phyloP scores from a whole-genome alignment of 2,797 vertebrate species.

The Serranus cabrilla region DNA sequence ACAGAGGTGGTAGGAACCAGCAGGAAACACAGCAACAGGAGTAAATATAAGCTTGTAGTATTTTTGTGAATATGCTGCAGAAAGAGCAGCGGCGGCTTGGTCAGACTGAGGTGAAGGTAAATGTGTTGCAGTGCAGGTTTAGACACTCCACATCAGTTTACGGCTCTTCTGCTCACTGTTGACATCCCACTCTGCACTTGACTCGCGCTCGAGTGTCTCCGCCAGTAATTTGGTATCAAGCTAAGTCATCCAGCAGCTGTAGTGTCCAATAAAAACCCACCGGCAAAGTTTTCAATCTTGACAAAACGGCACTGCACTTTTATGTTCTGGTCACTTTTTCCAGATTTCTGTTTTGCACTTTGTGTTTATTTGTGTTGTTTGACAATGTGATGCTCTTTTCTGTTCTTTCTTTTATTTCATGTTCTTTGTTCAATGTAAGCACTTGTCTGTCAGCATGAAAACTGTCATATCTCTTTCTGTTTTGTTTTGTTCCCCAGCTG shows the following conservation, averaged over 20 bases:
- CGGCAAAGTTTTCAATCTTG: conserved; percentile 28
- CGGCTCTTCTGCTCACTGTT: conserved; percentile 26
- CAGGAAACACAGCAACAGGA: not conserved
- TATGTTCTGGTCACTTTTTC: conserved; percentile 41
- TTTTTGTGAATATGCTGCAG: not conserved
- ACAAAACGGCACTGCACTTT: conserved; percentile 67
- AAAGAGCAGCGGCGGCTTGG: conserved; percentile 16
- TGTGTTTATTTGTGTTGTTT: conserved; percentile 80
- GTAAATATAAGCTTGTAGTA: not conserved
- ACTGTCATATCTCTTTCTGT: conserved; percentile 75
- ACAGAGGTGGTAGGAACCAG: not conserved
- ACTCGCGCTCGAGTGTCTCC: conserved; percentile 34
- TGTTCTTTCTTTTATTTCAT: conserved; percentile 50
- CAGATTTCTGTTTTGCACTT: conserved; percentile 55
- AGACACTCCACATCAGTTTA: conserved; percentile 31
- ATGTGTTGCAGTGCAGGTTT: conserved; percentile 29
- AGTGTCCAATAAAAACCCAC: not conserved
- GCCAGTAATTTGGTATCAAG: conserved; percentile 31
- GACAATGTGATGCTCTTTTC: conserved; percentile 37
- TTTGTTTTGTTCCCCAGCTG: conserved; percentile 73
- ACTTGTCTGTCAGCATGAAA: conserved; percentile 86
- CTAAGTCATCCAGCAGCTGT: conserved; percentile 9
- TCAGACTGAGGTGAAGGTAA: conserved; percentile 26
- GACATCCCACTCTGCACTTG: conserved; percentile 32
- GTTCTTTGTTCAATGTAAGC: conserved; percentile 82